Percentiles rank a stretch among this genome's conserved stretches.
These are phyloP conservation scores for Drosophila ohnishii DNA, from an alignment of 1,140 invertebrate species.

Conservation along the genomic window DNA sequence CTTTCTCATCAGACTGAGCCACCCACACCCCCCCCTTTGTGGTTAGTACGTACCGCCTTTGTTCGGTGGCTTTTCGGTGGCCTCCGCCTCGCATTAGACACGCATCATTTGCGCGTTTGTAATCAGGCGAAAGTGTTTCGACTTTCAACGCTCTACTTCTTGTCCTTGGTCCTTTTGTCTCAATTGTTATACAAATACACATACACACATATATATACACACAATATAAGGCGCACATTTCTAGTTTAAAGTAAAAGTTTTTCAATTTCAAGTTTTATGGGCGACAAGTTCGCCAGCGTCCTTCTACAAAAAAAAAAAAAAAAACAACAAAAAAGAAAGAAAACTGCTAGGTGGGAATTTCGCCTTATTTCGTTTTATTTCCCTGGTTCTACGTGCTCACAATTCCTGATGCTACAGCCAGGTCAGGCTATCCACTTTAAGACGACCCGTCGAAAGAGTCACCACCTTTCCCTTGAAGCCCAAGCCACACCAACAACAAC, in stretches of 20 bases:
- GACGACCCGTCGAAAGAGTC: neutral
- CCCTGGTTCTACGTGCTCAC: slow-evolving; percentile 59
- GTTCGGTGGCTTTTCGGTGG: slow-evolving; percentile 24
- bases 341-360: slow-evolving; percentile 47
- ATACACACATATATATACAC: slow-evolving; percentile 23
- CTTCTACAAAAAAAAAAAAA: neutral
- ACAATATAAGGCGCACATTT: slow-evolving; percentile 49
- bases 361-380: slow-evolving; percentile 73
- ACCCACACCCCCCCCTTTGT: slow-evolving; percentile 22
- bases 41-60: slow-evolving; percentile 42
- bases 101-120: slow-evolving; percentile 81
- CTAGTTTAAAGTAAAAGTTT: slow-evolving; percentile 76
- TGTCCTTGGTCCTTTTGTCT: slow-evolving; percentile 47
- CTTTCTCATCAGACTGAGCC: slow-evolving; percentile 22
- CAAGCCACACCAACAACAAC: slow-evolving; percentile 14
- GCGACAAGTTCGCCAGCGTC: slow-evolving; percentile 62
- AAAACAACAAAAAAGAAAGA: neutral
- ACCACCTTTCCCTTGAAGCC: neutral
- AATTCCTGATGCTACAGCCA: slow-evolving; percentile 61
- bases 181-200: slow-evolving; percentile 42
- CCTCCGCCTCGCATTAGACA: slow-evolving; percentile 69
- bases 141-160: slow-evolving; percentile 43
- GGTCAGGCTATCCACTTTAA: slow-evolving; percentile 18
- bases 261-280: slow-evolving; percentile 80
- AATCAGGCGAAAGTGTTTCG: slow-evolving; percentile 80